A percentile compares a stretch with the other conserved stretches of the same genome.
phyloP scores from a whole-genome alignment of 1,140 invertebrate species.

The Tetragonula clypearis region DNA sequence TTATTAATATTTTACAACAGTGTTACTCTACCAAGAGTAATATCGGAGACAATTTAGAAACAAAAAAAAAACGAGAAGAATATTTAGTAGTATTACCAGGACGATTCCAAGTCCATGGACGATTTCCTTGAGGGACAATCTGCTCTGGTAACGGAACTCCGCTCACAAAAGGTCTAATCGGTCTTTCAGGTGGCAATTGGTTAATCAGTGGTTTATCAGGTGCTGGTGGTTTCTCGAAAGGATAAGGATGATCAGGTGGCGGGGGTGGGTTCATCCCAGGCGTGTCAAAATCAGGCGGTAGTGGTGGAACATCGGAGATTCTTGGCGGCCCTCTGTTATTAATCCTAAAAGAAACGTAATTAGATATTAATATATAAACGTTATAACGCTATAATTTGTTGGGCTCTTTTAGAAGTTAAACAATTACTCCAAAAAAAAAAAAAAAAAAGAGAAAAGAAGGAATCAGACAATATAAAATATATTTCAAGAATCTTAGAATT shows the following conservation, averaged over 20 bases:
- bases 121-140: slow-evolving; percentile 84
- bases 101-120: slow-evolving; percentile 81
- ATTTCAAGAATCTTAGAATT: no score
- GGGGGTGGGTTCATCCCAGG: slow-evolving; percentile 81
- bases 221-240: slow-evolving; percentile 81
- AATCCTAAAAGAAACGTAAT: slow-evolving; percentile 84
- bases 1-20: no score
- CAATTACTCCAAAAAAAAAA: neutral
- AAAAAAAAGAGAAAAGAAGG: neutral
- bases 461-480: no score
- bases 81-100: slow-evolving; percentile 54
- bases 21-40: no score
- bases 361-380: neutral
- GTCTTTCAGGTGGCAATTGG: slow-evolving; percentile 82
- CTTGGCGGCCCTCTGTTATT: slow-evolving; percentile 94
- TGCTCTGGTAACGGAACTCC: slow-evolving; percentile 89
- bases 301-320: slow-evolving; percentile 87
- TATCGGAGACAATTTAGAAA: neutral
- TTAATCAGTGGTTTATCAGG: slow-evolving; percentile 85
- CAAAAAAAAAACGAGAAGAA: no score
- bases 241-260: slow-evolving; percentile 78
- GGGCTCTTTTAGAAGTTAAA: neutral
- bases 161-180: slow-evolving; percentile 83
- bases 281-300: slow-evolving; percentile 87
- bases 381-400: neutral